Evolutionary conservation across 2,888 invertebrate species (phyloP), one percentile per base, ranked within the genome.

Genomic region (Caenorhabditis sp.): DNA sequence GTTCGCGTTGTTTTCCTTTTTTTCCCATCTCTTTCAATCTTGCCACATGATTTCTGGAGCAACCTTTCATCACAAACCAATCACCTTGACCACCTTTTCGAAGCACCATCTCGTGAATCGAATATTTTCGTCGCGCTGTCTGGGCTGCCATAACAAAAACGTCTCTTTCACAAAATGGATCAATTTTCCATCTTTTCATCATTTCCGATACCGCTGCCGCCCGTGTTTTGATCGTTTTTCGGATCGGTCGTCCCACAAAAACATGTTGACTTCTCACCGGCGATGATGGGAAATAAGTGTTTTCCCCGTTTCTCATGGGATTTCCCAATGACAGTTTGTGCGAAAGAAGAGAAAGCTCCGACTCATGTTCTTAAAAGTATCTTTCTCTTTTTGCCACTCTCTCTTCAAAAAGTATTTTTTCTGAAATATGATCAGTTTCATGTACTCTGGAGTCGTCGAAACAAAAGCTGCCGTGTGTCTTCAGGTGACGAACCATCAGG

Each of bases 211-310:
- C 15, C 20, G 4, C 15, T 43, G 17, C 17, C 37, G 53, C 39
- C 26, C 53, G 37, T 39, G 39, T 53, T 53, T 37, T 53, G 53
- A 39, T 39, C 53, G 37, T 39, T 37, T 53, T 53, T 53, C 39
- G 53, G 53, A 39, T 53, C 53, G 39, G 17, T 13, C 15, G 15
- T 41, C 45, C 9, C 22, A 11, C 53, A 53, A 53, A 24, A 53
- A 53, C 53, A 53, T 53, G 53, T 53, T 53, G 53, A 53, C 53
- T 53, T n/a, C n/a, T n/a, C n/a, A n/a, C n/a, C n/a, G n/a, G n/a
- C n/a, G n/a, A n/a, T n/a, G 41, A 41, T 3, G 17, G 20, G 20
- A 7, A 41, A 41, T 2, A 45, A 45, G 45, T 45, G 20, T 22
- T 45, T 32, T 32, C 32, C 11, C 32, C 11, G 11, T 32, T 39